phyloP scores from a whole-genome alignment of 2,113 vertebrate genomes.

The Cyanistes caeruleus region DNA sequence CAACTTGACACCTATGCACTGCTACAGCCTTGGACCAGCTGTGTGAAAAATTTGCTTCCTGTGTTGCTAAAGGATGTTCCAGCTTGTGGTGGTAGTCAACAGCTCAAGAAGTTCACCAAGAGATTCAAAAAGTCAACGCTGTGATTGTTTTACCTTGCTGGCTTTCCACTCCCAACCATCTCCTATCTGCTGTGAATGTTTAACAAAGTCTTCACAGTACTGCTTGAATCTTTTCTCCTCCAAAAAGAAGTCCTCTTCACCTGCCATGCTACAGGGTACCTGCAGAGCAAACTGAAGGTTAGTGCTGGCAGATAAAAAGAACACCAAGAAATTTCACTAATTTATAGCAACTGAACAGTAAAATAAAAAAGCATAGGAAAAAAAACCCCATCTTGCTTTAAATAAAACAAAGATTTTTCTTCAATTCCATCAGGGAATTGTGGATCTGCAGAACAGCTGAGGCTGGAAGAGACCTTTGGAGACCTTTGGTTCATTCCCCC shows the following conservation, averaged over 20 bases:
- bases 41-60: background rate
- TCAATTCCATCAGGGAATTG: background rate
- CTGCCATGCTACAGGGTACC: constrained; percentile 55
- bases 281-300: constrained; percentile 54
- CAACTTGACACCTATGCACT: background rate
- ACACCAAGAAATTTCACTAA: background rate
- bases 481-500: background rate
- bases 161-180: constrained; percentile 89
- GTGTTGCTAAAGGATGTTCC: background rate
- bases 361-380: background rate
- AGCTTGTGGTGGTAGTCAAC: background rate
- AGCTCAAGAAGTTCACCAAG: background rate
- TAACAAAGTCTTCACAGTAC: constrained; percentile 82
- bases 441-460: background rate
- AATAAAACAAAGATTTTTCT: background rate
- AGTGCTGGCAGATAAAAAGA: constrained; percentile 1
- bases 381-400: background rate
- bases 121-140: background rate
- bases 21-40: background rate
- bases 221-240: constrained; percentile 80
- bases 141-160: constrained; percentile 76
- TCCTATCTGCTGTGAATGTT: constrained; percentile 79
- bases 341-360: background rate
- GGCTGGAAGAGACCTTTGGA: background rate
- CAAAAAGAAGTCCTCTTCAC: constrained; percentile 66